Base-by-base conservation (phyloP, 2,888 invertebrate species). In the Pollenia griseotomentosa region DNA sequence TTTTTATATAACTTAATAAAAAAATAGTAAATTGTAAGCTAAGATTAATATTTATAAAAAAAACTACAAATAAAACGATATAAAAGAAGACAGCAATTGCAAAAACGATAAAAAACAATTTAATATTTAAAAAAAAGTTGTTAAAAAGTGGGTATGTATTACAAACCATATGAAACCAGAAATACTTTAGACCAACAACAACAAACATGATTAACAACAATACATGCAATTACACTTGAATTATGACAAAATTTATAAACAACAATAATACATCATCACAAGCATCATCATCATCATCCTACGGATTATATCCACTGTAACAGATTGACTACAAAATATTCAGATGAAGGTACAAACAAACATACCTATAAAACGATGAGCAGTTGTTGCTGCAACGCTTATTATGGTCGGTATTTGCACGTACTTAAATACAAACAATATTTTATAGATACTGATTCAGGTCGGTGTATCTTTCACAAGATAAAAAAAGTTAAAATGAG, bases 161-260 rank as follows among this genome's bases (percentile, higher is more conserved):
- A 48, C 57, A 57, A 40, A 48, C 10, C 55, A 68, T 46, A 57
- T 48, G 78, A 59, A 59, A 78, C 48, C 78, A 78, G 68, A 78
- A 78, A 68, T 68, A 73, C 44, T 53, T 44, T 23, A 40, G 11
- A 55, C 65, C 6, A 1, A 6, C 6, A 23, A 6, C 12, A 48
- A 33, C 33, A 33, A 77, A 55, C 65, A 53, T 63, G 74, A 75
- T 51, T 51, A 53, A 65, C 53, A 61, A 65, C 59, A 75, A 75
- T 65, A 61, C 63, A 57, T 65, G 65, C 81, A 81, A 77, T 85
- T 85, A 85, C 81, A 82, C 85, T 85, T 82, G 85, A 85, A 81
- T 85, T 75, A 84, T 79, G 79, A 84, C 73, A 74, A 78, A 77
- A 70, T 59, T 8, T 33, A 40, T 14, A 16, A 44, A 75, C 57